Conservation (phyloP, 2,113 vertebrate genomes). For the Chinchilla lanigera region DNA sequence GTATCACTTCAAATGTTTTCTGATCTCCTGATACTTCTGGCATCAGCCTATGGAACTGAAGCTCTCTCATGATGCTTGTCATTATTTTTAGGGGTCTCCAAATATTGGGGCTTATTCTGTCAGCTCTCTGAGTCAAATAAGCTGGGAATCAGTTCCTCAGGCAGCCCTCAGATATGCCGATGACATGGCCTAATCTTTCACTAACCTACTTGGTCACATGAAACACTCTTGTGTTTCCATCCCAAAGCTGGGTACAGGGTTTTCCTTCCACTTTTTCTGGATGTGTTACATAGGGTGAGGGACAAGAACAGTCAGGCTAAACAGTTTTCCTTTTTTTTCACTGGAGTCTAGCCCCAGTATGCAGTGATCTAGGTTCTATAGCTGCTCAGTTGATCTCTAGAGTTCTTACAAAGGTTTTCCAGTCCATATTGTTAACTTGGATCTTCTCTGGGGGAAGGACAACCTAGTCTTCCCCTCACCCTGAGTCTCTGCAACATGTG, state of each 20-base stretch:
- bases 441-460: accelerated
- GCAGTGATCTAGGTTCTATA: neutral
- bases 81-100: neutral
- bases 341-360: neutral
- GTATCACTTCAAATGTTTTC: neutral
- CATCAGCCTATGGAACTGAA: neutral
- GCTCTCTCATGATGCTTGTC: neutral
- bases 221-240: neutral
- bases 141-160: neutral
- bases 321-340: neutral
- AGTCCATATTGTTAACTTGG: neutral
- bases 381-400: neutral
- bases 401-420: neutral
- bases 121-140: neutral
- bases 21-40: neutral
- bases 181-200: neutral
- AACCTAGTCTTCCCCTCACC: neutral
- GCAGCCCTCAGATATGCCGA: too few relatives aligned
- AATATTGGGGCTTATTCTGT: neutral
- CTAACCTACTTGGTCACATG: neutral
- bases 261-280: neutral
- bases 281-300: accelerated
- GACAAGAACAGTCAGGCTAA: accelerated
- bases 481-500: too few relatives aligned
- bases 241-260: accelerated